These are phyloP conservation scores for Cactoblastis cactorum DNA, from an alignment of 2,888 invertebrate genomes.

Conservation along the genomic window DNA sequence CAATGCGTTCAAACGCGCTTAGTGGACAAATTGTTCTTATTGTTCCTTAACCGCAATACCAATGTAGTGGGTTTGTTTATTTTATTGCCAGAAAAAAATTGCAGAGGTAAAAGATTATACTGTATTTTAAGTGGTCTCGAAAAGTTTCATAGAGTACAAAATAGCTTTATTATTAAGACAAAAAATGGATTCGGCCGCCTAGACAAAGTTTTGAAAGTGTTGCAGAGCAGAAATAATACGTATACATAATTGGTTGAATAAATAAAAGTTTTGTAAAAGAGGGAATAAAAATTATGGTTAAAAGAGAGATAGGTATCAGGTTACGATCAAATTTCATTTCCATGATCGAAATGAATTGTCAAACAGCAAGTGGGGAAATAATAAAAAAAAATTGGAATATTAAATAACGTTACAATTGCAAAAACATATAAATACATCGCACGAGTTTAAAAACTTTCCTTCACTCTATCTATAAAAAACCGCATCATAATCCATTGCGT, in stretches of 20 bases:
- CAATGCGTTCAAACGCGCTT: constrained; percentile 5
- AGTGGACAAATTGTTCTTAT: constrained; percentile 2
- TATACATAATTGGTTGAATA: not conserved
- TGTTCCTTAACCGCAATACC: not conserved
- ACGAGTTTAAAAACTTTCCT: too few relatives aligned
- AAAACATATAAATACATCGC: too few relatives aligned
- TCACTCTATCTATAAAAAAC: too few relatives aligned
- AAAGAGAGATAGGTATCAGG: too few relatives aligned
- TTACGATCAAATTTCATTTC: too few relatives aligned
- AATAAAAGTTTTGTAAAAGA: too few relatives aligned
- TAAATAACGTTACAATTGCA: too few relatives aligned
- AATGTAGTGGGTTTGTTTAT: not conserved
- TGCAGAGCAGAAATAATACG: not conserved
- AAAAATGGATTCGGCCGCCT: not conserved
- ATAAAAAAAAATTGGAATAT: too few relatives aligned
- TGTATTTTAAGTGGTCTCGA: not conserved
- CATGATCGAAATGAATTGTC: too few relatives aligned
- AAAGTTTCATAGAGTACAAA: not conserved
- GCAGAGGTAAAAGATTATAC: not conserved
- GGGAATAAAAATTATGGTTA: constrained; percentile 30
- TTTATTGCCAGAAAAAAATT: not conserved
- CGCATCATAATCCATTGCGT: too few relatives aligned
- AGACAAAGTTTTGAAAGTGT: constrained; percentile 5
- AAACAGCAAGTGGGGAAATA: too few relatives aligned
- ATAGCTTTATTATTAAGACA: constrained; percentile 3